Conservation (phyloP, 2,797 vertebrate genomes). For the Eleutherodactylus coqui region DNA sequence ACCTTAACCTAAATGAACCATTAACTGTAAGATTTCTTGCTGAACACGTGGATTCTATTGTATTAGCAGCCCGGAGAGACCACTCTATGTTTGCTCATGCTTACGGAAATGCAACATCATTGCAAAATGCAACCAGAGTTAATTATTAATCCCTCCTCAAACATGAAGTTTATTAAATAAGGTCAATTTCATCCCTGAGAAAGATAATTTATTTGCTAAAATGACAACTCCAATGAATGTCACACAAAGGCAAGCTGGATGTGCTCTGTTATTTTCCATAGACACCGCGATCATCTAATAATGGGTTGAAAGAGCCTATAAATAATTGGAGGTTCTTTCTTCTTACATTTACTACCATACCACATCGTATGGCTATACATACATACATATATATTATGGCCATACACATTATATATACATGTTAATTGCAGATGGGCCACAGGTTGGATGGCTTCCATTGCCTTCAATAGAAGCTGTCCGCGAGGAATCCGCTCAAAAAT, state of each 20-base stretch:
- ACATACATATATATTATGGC: too few species aligned
- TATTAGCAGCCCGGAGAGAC: not conserved
- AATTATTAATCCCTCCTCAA: slow-evolving; percentile 79
- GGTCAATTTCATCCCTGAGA: slow-evolving; percentile 59
- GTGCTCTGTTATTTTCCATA: not conserved
- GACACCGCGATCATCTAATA: not conserved
- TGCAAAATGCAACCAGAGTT: slow-evolving; percentile 70
- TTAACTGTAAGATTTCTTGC: not conserved
- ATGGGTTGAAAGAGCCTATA: too few species aligned
- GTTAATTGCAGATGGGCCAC: too few species aligned
- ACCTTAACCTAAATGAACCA: not conserved
- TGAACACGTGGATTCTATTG: slow-evolving; percentile 10
- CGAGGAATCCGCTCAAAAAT: too few species aligned
- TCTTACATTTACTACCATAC: too few species aligned
- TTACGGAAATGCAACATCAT: slow-evolving; percentile 67
- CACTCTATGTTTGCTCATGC: slow-evolving; percentile 26
- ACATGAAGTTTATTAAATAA: slow-evolving; percentile 72
- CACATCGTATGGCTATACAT: too few species aligned
- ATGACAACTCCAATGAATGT: not conserved
- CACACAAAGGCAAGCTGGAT: not conserved
- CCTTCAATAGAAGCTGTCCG: too few species aligned
- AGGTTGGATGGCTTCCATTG: too few species aligned
- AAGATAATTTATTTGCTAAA: slow-evolving; percentile 5
- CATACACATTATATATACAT: too few species aligned
- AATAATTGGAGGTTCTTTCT: too few species aligned